Conservation (phyloP, 1,140 invertebrate species). For the Hydropsyche tenuis region DNA sequence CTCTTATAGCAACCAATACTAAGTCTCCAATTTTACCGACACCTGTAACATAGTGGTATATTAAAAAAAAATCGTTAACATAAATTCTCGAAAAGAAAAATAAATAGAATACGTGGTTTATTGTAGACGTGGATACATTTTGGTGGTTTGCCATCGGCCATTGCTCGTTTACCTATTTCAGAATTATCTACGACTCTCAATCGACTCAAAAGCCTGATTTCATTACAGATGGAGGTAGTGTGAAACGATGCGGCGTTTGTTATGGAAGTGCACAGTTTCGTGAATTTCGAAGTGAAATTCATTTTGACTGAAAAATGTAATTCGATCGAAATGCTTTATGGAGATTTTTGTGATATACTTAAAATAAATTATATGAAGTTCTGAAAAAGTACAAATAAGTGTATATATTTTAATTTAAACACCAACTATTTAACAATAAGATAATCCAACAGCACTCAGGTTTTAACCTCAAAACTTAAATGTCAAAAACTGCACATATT, state of each 20-base stretch:
- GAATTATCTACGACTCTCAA: slow-evolving; percentile 96
- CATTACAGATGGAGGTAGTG: slow-evolving; percentile 64
- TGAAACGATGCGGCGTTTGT: slow-evolving; percentile 59
- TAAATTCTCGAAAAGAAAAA: too few species aligned
- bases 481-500: background rate
- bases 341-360: too few species aligned
- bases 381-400: too few species aligned
- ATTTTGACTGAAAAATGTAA: background rate
- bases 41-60: background rate
- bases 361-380: too few species aligned
- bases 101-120: slow-evolving; percentile 69
- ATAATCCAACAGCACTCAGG: background rate
- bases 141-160: slow-evolving; percentile 91
- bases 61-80: too few species aligned
- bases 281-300: background rate
- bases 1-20: slow-evolving; percentile 95
- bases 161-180: slow-evolving; percentile 90
- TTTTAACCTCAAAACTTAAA: background rate
- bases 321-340: too few species aligned
- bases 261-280: background rate
- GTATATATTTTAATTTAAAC: too few species aligned
- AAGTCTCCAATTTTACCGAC: slow-evolving; percentile 71
- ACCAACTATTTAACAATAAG: background rate
- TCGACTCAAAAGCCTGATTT: slow-evolving; percentile 76
- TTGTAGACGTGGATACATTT: slow-evolving; percentile 90